Conservation (phyloP, 2,113 vertebrate species). For the Zootoca vivipara region DNA sequence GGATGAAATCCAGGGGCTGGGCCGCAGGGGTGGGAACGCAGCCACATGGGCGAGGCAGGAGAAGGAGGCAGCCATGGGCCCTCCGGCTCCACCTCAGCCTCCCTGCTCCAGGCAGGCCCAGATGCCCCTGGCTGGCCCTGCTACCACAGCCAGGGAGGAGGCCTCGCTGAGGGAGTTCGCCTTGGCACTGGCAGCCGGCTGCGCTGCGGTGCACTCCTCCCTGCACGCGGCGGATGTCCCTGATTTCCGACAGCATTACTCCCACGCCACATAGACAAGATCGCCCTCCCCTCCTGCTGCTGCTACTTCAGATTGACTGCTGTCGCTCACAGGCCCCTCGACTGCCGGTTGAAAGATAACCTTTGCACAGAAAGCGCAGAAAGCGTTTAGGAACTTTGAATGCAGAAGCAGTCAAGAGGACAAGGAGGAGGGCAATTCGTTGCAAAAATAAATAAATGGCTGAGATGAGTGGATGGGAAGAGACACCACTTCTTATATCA, state of each 20-base stretch:
- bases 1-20: slow-evolving; percentile 15
- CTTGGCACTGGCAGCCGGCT: background rate
- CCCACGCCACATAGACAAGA: background rate
- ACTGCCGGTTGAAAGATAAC: background rate
- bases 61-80: background rate
- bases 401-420: too few relatives aligned
- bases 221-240: background rate
- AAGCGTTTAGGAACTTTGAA: background rate
- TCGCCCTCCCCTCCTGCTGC: background rate
- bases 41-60: slow-evolving; percentile 8
- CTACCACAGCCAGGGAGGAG: background rate
- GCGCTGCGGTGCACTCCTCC: background rate
- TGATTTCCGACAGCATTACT: background rate
- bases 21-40: background rate
- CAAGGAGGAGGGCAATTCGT: too few relatives aligned
- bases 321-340: too few relatives aligned
- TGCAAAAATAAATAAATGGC: background rate
- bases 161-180: background rate
- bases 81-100: background rate
- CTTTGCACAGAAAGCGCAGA: background rate
- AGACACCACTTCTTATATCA: background rate
- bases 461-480: background rate
- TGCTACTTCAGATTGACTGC: background rate
- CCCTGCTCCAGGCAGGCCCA: background rate
- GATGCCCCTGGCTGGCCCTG: background rate